These are phyloP conservation scores for Liasis olivaceus DNA, from an alignment of 2,797 vertebrate species.

Conservation along the genomic window DNA sequence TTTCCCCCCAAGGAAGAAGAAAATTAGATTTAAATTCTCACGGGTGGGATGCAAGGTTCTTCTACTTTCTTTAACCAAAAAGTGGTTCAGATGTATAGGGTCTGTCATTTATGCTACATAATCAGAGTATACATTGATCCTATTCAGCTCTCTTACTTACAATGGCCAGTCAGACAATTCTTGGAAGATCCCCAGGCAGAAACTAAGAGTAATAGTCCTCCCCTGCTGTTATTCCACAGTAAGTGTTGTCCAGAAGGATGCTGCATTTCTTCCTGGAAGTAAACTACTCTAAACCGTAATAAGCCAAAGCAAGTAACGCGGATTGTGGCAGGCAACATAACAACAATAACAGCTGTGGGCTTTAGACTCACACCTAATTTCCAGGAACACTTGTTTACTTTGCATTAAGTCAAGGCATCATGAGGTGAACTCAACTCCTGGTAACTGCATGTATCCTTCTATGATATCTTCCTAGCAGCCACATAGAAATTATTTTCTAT, in stretches of 20 bases:
- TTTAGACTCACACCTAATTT: neutral
- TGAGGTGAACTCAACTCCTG: neutral
- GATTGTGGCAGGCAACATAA: neutral
- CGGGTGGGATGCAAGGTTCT: neutral
- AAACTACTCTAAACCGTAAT: neutral
- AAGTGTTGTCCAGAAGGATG: neutral
- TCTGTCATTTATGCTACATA: neutral
- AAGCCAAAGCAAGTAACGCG: neutral
- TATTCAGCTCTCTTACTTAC: neutral
- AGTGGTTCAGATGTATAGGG: neutral
- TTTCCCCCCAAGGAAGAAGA: neutral
- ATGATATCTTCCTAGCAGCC: neutral
- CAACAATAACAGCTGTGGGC: neutral
- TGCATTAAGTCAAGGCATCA: neutral
- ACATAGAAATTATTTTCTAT: neutral
- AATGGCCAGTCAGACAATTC: neutral
- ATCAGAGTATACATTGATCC: neutral
- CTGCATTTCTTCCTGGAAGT: neutral
- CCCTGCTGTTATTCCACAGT: neutral
- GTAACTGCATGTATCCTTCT: neutral
- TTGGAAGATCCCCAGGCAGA: neutral
- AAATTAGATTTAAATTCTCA: neutral
- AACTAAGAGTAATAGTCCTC: neutral
- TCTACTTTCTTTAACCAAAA: neutral
- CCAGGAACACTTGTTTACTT: neutral